A percentile compares a stretch with the other conserved stretches of the same genome.
phyloP scores from a whole-genome alignment of 2,113 vertebrate species.

The Kryptolebias marmoratus region DNA sequence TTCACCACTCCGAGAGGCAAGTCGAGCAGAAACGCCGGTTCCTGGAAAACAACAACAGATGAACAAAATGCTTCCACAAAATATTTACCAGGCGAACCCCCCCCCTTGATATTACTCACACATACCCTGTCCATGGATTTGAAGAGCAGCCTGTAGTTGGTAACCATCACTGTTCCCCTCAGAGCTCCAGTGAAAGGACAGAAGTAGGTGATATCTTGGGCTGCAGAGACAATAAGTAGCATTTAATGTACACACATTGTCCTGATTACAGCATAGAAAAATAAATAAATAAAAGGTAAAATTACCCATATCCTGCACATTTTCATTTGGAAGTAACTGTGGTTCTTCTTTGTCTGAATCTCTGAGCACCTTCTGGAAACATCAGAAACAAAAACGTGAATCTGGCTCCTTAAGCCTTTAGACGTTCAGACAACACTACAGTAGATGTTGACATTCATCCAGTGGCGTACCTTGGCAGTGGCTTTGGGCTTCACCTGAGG shows the following conservation, averaged over 20 bases:
- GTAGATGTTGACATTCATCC: not conserved
- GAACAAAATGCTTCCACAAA: not conserved
- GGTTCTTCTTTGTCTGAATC: slow-evolving; percentile 90
- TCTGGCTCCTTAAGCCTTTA: not conserved
- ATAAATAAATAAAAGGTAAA: not conserved
- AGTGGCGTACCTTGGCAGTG: slow-evolving; percentile 65
- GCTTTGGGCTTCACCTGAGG: slow-evolving; percentile 70
- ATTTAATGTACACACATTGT: not conserved
- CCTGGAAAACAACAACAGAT: slow-evolving; percentile 75
- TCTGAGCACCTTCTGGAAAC: slow-evolving; percentile 54
- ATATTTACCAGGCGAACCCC: not conserved
- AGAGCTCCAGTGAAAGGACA: slow-evolving; percentile 94
- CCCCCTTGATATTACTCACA: not conserved
- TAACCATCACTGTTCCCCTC: slow-evolving; percentile 91
- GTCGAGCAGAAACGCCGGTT: slow-evolving; percentile 93
- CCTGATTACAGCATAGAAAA: not conserved
- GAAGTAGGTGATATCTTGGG: slow-evolving; percentile 95
- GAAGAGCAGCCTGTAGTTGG: slow-evolving; percentile 96
- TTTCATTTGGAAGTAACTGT: slow-evolving; percentile 91
- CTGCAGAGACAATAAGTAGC: slow-evolving; percentile 69
- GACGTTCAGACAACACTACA: not conserved
- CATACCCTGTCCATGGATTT: slow-evolving; percentile 93
- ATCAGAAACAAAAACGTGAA: slow-evolving; percentile 1
- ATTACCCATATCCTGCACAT: slow-evolving; percentile 86
- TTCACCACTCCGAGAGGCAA: slow-evolving; percentile 94